These are phyloP conservation scores for Phoenicopterus ruber DNA, from an alignment of 2,113 vertebrate species.

Conservation along the genomic window DNA sequence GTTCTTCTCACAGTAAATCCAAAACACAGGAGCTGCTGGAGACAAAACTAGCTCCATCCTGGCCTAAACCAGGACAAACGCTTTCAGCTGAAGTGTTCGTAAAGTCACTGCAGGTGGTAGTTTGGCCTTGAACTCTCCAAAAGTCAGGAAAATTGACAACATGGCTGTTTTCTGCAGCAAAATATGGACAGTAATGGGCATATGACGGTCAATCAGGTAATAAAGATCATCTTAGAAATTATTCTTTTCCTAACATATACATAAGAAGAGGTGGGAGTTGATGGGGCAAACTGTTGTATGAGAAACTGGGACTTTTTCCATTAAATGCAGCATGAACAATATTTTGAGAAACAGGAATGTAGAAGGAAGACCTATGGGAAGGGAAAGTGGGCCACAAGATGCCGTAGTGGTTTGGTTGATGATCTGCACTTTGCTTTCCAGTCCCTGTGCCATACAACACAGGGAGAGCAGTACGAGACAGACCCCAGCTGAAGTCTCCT, in stretches of 20 bases:
- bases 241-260: neutral
- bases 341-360: neutral
- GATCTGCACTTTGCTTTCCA: neutral
- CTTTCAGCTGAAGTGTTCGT: too few relatives aligned
- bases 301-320: neutral
- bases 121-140: neutral
- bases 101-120: too few relatives aligned
- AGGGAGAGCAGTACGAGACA: neutral
- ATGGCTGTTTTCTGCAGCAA: neutral
- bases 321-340: neutral
- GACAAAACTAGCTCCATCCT: too few relatives aligned
- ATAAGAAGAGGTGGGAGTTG: neutral
- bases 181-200: neutral
- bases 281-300: neutral
- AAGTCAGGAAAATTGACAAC: neutral
- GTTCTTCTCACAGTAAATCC: too few relatives aligned
- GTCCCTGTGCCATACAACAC: neutral
- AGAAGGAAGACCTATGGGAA: neutral
- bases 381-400: neutral
- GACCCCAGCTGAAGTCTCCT: neutral
- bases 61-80: too few relatives aligned
- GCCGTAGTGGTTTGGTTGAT: accelerated
- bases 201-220: neutral
- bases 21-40: too few relatives aligned
- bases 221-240: neutral